These are phyloP conservation scores for Pseudochirops corinnae DNA, from an alignment of 2,797 vertebrate genomes.

Conservation along the genomic window DNA sequence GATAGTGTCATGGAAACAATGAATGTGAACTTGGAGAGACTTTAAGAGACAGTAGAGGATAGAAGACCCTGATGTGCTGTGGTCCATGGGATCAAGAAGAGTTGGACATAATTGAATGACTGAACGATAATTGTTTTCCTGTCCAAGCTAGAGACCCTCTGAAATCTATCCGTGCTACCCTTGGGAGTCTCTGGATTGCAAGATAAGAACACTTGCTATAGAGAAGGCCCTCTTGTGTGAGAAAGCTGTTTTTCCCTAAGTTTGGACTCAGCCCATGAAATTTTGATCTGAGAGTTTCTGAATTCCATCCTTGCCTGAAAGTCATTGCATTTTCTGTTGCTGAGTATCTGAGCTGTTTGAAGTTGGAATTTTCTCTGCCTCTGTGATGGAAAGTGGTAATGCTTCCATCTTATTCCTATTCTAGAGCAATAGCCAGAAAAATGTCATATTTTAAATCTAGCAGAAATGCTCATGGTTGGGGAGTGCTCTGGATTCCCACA, in stretches of 20 bases:
- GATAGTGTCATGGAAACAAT: too few species aligned
- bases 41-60: too few species aligned
- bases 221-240: not conserved
- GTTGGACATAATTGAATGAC: too few species aligned
- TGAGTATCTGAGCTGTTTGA: not conserved
- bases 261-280: not conserved
- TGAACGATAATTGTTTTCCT: not conserved
- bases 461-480: not conserved
- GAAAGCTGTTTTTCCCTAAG: not conserved
- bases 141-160: not conserved
- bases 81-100: not conserved
- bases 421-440: not conserved
- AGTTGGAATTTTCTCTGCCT: not conserved
- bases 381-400: not conserved
- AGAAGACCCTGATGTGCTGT: not conserved
- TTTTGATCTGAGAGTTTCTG: not conserved
- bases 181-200: not conserved
- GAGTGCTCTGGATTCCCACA: not conserved
- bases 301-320: not conserved
- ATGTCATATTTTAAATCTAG: conserved; percentile 4
- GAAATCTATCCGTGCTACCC: not conserved
- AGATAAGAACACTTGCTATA: not conserved
- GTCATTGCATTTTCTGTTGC: not conserved
- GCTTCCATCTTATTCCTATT: not conserved
- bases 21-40: too few species aligned